These are phyloP conservation scores for Thalassarche chlororhynchos DNA, from an alignment of 2,113 vertebrate genomes.

Conservation along the genomic window DNA sequence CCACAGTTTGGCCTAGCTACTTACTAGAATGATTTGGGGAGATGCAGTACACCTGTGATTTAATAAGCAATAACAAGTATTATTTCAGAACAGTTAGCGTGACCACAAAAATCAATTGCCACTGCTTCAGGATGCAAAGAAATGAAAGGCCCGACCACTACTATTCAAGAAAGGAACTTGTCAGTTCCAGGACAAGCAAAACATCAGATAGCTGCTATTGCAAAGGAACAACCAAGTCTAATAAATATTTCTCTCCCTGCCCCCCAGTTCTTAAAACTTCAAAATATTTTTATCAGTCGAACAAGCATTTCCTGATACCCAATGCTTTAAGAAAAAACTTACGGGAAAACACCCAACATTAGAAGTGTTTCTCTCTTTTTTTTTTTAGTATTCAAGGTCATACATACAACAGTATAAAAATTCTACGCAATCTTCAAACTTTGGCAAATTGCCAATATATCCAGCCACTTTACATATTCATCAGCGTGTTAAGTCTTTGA, in stretches of 20 bases:
- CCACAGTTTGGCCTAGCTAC: neutral
- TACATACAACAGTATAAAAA: neutral
- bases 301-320: neutral
- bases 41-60: neutral
- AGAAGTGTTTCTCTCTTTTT: neutral
- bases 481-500: neutral
- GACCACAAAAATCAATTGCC: neutral
- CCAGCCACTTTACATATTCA: neutral
- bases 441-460: neutral
- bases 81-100: neutral
- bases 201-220: neutral
- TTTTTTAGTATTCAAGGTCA: neutral
- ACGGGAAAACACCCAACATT: neutral
- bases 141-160: neutral
- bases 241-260: neutral
- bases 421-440: neutral
- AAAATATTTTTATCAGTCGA: neutral
- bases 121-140: neutral
- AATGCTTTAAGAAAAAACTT: neutral
- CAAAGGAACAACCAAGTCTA: neutral
- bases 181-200: neutral
- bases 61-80: neutral
- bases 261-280: neutral
- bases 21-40: neutral
- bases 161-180: neutral